Base-by-base conservation (phyloP, 2,888 invertebrate species). In the Macrosiphum euphorbiae region DNA sequence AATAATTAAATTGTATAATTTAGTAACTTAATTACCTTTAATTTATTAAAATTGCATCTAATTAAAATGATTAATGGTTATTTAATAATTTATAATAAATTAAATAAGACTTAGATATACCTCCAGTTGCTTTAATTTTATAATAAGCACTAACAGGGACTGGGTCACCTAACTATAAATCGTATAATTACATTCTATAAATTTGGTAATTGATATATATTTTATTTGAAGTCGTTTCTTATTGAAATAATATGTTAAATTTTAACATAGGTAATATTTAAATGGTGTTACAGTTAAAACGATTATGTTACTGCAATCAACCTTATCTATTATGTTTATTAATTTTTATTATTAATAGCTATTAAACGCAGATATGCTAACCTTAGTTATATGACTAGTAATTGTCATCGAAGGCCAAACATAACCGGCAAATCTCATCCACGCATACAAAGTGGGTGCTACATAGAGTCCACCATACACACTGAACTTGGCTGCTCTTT, bases 331-430 rank as follows among this genome's bases (percentile, higher is more conserved):
- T 78, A 78, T 8, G 35, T 2, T 35, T 35, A 78, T 78, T 78
- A 78, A 35, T 20, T 20, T 1, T 20, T 78, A 35, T 35, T 35
- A 35, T 78, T 35, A 78, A 35, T 35, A 67, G 35, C 35, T 78
- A 78, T 78, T 35, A 35, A 78, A 78, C 8, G 35, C 20, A 78
- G 20, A 78, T 61, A 26, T 47, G 35, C 78, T 91, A 47, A 97
- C 97, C 96, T 98, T 98, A 87, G 97, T 97, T 47, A 98, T 95
- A n/a, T 97, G 98, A 94, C 97, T 97, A 95, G 96, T 96, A 85
- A 98, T 95, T 92, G 97, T 96, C 94, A 96, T 97, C 87, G 97
- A 97, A 52, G 98, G 98, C 97, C 98, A 98, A 96, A 98, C 96
- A 92, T 96, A 96, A 95, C 97, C 97, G n/a, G 98, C 97, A 91